Evolutionary conservation across 1,140 invertebrate genomes (phyloP).

Genomic region (Holcopasites calliopsidis): DNA sequence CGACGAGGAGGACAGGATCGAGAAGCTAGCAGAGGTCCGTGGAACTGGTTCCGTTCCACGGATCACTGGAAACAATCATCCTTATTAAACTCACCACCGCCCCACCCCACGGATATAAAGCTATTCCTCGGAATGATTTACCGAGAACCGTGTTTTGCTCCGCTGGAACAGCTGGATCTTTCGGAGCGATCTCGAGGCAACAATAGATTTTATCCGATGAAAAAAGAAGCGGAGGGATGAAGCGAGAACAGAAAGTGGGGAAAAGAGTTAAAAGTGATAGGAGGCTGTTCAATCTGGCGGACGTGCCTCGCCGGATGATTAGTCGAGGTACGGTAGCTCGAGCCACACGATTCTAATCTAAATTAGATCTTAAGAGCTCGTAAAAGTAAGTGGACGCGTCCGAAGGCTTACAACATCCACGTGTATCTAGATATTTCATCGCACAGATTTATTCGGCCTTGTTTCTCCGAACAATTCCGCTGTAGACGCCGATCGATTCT

Average conservation of each 20-base stretch:
- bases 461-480: slow-evolving; percentile 1
- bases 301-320: slow-evolving; percentile 34
- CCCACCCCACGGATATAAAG: slow-evolving; percentile 60
- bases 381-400: slow-evolving; percentile 62
- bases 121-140: slow-evolving; percentile 66
- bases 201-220: slow-evolving; percentile 37
- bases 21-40: slow-evolving; percentile 39
- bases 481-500: background rate
- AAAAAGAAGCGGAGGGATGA: background rate
- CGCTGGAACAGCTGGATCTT: slow-evolving; percentile 57
- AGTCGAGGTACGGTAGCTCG: slow-evolving; percentile 51
- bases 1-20: slow-evolving; percentile 1
- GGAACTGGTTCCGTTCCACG: slow-evolving; percentile 66
- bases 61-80: slow-evolving; percentile 71
- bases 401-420: slow-evolving; percentile 29
- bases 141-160: slow-evolving; percentile 56
- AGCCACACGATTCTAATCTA: slow-evolving; percentile 62
- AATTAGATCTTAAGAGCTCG: slow-evolving; percentile 67
- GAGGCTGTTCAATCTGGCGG: background rate
- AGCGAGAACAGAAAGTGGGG: background rate
- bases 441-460: slow-evolving; percentile 16
- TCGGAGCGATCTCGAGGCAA: slow-evolving; percentile 22
- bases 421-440: slow-evolving; percentile 48
- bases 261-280: slow-evolving; percentile 30
- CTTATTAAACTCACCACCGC: slow-evolving; percentile 68